Evolutionary conservation across 2,797 vertebrate species (phyloP).

Genomic region (Ctenosaura bakeri): DNA sequence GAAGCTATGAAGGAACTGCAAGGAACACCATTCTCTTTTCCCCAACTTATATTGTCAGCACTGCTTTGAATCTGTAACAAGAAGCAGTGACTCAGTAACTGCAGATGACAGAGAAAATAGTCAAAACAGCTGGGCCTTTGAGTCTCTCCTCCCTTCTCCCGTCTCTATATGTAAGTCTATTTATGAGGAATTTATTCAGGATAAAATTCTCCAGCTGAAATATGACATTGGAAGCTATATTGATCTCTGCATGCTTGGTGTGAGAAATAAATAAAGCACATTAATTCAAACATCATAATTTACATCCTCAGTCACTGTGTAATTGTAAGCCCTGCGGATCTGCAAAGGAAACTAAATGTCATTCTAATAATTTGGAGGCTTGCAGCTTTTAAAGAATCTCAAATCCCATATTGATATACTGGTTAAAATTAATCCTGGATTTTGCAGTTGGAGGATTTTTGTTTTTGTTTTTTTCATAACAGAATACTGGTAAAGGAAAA

Average conservation of each 20-base stretch:
- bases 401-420: slow-evolving; percentile 36
- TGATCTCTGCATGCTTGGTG: not conserved
- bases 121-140: not conserved
- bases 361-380: slow-evolving; percentile 36
- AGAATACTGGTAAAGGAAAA: not conserved
- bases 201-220: not conserved
- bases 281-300: slow-evolving; percentile 35
- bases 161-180: not conserved
- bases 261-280: slow-evolving; percentile 8
- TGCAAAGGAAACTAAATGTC: slow-evolving; percentile 27
- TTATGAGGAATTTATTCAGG: slow-evolving; percentile 2
- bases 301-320: not conserved
- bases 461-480: not conserved
- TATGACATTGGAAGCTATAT: not conserved
- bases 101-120: not conserved
- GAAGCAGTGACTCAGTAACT: not conserved
- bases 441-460: slow-evolving; percentile 4
- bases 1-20: not conserved
- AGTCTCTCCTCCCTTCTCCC: slow-evolving; percentile 3
- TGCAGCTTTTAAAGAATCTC: slow-evolving; percentile 35
- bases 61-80: slow-evolving; percentile 24
- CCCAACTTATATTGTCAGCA: not conserved
- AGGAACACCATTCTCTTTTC: slow-evolving; percentile 8
- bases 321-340: not conserved
- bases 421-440: slow-evolving; percentile 32